These are phyloP conservation scores for Aphaenogaster ashmeadi DNA, from an alignment of 1,140 invertebrate species.

Conservation along the genomic window DNA sequence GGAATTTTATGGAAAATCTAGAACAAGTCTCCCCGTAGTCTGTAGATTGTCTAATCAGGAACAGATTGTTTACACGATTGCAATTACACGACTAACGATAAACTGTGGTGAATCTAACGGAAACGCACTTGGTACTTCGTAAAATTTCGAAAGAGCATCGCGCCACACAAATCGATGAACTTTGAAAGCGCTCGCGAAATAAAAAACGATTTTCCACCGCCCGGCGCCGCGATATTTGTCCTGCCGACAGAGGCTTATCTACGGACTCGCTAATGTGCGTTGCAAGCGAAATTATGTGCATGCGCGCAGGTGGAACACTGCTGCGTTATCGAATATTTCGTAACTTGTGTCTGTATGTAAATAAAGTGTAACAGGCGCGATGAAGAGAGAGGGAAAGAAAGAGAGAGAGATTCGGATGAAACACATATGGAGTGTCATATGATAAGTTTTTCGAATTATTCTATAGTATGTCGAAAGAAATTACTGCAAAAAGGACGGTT, in stretches of 20 bases:
- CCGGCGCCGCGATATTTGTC: neutral
- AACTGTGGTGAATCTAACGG: neutral
- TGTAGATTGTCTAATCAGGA: neutral
- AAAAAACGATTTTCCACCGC: slow-evolving; percentile 7
- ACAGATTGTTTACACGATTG: neutral
- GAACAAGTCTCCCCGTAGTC: neutral
- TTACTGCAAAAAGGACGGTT: neutral
- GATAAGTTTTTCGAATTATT: slow-evolving; percentile 2
- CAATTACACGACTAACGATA: neutral
- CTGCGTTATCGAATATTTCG: slow-evolving; percentile 49
- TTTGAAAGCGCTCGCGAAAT: neutral
- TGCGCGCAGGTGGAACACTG: slow-evolving; percentile 23
- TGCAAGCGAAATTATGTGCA: slow-evolving; percentile 51
- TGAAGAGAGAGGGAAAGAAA: neutral
- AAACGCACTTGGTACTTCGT: neutral
- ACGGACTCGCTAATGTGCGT: slow-evolving; percentile 33
- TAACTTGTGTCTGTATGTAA: slow-evolving; percentile 20
- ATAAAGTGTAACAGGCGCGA: neutral
- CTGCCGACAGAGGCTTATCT: slow-evolving; percentile 50
- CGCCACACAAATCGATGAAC: neutral
- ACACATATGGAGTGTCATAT: neutral
- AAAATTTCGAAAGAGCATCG: neutral
- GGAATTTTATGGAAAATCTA: slow-evolving; percentile 38
- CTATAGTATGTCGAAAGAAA: neutral
- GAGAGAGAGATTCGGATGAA: neutral